Percentiles rank a stretch among this genome's conserved stretches.
Evolutionary conservation across 2,113 vertebrate genomes (phyloP).

Genomic region (Antigone vipio): DNA sequence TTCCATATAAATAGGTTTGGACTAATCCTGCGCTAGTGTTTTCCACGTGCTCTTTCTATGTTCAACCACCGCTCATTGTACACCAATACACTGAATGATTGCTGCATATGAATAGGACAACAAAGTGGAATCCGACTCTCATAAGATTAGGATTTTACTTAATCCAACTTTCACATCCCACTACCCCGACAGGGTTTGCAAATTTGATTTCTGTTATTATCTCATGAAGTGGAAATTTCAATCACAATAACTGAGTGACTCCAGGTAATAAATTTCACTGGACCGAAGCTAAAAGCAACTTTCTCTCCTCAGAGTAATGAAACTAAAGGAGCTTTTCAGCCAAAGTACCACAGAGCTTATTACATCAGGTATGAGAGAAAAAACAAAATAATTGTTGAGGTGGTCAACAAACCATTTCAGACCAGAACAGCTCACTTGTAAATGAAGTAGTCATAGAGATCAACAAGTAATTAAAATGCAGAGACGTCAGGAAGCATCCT

Average conservation of each 20-base stretch:
- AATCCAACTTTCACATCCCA: background rate
- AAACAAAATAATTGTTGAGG: background rate
- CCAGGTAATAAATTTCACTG: background rate
- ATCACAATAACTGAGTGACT: background rate
- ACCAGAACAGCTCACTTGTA: background rate
- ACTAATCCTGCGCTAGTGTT: conserved; percentile 2
- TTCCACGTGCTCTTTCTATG: background rate
- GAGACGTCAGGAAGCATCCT: background rate
- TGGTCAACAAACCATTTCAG: conserved; percentile 1
- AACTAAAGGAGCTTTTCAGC: background rate
- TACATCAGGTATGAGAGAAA: background rate
- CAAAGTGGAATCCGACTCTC: background rate
- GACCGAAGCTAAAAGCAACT: background rate
- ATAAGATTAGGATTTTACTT: background rate
- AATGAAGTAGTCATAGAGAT: background rate
- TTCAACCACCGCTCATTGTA: background rate
- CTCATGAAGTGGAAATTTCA: conserved; percentile 28
- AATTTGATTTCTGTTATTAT: background rate
- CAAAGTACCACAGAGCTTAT: background rate
- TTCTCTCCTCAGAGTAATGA: background rate
- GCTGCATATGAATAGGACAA: background rate
- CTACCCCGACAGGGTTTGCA: background rate
- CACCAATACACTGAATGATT: background rate
- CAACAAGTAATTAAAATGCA: background rate
- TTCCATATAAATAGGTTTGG: background rate